phyloP scores from a whole-genome alignment of 1,140 invertebrate species.

The Drosophila sulfurigaster region DNA sequence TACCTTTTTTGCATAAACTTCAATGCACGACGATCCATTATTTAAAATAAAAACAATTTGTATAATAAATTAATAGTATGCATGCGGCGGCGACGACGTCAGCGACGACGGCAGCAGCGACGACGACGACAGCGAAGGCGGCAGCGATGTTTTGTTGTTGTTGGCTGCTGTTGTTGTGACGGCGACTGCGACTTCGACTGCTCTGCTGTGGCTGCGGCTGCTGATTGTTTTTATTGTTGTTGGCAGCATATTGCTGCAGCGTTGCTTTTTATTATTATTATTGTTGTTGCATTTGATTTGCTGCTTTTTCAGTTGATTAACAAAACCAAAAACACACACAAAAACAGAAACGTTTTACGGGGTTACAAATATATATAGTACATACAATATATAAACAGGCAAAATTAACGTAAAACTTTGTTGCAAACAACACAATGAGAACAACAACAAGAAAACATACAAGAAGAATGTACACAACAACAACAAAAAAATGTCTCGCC shows the following conservation, averaged over 20 bases:
- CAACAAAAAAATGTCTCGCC: conserved; percentile 50
- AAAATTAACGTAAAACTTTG: conserved; percentile 54
- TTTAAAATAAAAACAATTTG: conserved; percentile 83
- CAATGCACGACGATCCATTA: conserved; percentile 85
- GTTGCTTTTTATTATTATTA: conserved; percentile 34
- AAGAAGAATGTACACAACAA: conserved; percentile 63
- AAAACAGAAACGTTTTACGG: conserved; percentile 51
- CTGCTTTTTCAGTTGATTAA: conserved; percentile 50
- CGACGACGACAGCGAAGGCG: conserved; percentile 29
- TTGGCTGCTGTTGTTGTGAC: conserved; percentile 23
- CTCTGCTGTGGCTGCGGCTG: conserved; percentile 35
- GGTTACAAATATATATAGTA: conserved; percentile 54
- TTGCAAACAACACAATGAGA: conserved; percentile 47
- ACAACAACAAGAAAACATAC: conserved; percentile 67
- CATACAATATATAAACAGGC: conserved; percentile 48
- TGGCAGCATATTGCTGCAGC: conserved; percentile 65
- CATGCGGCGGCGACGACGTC: conserved; percentile 71
- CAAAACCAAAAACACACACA: conserved; percentile 54
- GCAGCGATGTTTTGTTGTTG: conserved; percentile 51
- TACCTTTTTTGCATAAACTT: conserved; percentile 85
- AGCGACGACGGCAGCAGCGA: conserved; percentile 43
- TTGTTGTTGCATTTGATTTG: conserved; percentile 22
- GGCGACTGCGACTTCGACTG: conserved; percentile 38
- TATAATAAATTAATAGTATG: conserved; percentile 83
- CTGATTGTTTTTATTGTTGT: conserved; percentile 65